phyloP scores from a whole-genome alignment of 2,888 invertebrate genomes.

The Camponotus fellah region DNA sequence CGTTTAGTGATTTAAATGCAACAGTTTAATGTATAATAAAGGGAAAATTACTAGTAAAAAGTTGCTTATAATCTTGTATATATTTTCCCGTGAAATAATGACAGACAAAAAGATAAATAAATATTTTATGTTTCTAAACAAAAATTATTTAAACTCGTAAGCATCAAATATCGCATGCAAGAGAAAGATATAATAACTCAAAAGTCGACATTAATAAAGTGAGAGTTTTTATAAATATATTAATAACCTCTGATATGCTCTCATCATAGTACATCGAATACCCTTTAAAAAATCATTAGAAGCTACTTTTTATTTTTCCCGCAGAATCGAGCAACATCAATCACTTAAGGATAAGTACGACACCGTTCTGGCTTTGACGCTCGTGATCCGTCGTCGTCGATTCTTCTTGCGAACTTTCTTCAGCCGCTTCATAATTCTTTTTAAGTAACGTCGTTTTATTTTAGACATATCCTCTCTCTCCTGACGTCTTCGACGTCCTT shows the following conservation, averaged over 20 bases:
- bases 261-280: slow-evolving; percentile 56
- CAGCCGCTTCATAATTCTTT: slow-evolving; percentile 71
- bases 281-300: slow-evolving; percentile 72
- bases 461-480: slow-evolving; percentile 46
- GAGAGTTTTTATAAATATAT: slow-evolving; percentile 58
- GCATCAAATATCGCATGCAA: not conserved
- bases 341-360: slow-evolving; percentile 75
- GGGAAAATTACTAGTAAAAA: not conserved
- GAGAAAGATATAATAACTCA: not conserved
- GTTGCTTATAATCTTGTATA: not conserved
- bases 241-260: slow-evolving; percentile 59
- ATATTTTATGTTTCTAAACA: not conserved
- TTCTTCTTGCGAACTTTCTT: slow-evolving; percentile 68
- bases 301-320: slow-evolving; percentile 51
- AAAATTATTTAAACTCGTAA: not conserved
- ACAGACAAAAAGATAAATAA: not conserved
- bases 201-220: not conserved
- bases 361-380: slow-evolving; percentile 72
- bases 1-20: not conserved
- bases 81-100: not conserved
- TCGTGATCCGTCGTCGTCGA: slow-evolving; percentile 70
- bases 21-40: not conserved
- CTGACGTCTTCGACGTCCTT: slow-evolving; percentile 38
- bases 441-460: slow-evolving; percentile 66
- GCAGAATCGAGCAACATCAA: slow-evolving; percentile 68